A percentile compares a stretch with the other conserved stretches of the same genome.
Evolutionary conservation across 1,140 invertebrate species (phyloP).

Genomic region (Trachymyrmex cornetzi): DNA sequence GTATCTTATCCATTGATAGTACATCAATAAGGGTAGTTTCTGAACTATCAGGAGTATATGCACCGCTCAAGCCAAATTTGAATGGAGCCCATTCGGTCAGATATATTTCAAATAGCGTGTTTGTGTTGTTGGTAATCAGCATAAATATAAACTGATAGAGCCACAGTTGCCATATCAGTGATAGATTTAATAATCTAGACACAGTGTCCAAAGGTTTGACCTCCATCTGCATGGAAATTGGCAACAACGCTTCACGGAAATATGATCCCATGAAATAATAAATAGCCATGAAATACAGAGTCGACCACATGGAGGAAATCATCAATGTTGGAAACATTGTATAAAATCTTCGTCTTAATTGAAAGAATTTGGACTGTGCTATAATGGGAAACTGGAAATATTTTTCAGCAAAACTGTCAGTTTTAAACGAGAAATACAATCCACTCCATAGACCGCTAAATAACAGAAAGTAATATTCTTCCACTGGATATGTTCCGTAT

Average conservation of each 20-base stretch:
- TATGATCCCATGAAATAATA: conserved; percentile 88
- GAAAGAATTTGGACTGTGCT: conserved; percentile 89
- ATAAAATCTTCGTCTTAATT: conserved; percentile 88
- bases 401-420: conserved; percentile 84
- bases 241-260: conserved; percentile 72
- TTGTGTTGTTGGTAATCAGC: conserved; percentile 90
- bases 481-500: conserved; percentile 82
- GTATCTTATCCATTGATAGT: conserved; percentile 87
- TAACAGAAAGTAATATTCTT: conserved; percentile 88
- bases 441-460: conserved; percentile 90
- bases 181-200: conserved; percentile 85
- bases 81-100: conserved; percentile 90
- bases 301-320: conserved; percentile 88
- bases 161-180: conserved; percentile 89
- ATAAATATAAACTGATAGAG: conserved; percentile 90
- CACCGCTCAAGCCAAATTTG: conserved; percentile 79
- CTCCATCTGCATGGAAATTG: conserved; percentile 79
- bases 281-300: conserved; percentile 88
- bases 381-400: conserved; percentile 89
- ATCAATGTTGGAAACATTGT: conserved; percentile 88
- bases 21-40: conserved; percentile 87
- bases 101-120: conserved; percentile 90
- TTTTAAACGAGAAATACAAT: conserved; percentile 89
- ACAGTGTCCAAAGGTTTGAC: conserved; percentile 87
- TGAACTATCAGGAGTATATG: conserved; percentile 67